phyloP scores from a whole-genome alignment of 2,888 invertebrate genomes.

The Acholoe squamosa region DNA sequence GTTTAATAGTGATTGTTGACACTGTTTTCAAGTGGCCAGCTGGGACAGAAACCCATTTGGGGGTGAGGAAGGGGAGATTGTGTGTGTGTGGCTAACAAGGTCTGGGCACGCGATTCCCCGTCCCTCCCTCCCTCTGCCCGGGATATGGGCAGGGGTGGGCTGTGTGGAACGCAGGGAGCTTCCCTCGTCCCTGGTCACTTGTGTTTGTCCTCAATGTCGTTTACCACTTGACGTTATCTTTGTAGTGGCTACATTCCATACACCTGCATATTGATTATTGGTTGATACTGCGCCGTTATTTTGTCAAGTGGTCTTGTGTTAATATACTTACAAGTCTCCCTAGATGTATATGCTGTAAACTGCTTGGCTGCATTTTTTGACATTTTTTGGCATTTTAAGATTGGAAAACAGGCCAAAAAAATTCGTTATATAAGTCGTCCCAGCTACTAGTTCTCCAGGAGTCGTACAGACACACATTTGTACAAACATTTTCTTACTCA shows the following conservation, averaged over 20 bases:
- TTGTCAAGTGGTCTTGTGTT: constrained; percentile 3
- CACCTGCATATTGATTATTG: background rate
- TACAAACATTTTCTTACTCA: too few relatives aligned
- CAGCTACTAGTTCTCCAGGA: too few relatives aligned
- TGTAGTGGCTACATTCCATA: constrained; percentile 30
- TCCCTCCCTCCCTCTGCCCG: background rate
- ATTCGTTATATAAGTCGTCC: too few relatives aligned
- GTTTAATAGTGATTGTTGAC: constrained; percentile 36
- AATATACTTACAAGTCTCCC: background rate
- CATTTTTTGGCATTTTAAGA: background rate
- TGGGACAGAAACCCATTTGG: background rate
- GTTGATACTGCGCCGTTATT: background rate
- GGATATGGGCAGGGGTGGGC: background rate
- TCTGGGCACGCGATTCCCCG: constrained; percentile 3
- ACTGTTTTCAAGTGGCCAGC: constrained; percentile 22
- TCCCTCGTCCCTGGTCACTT: background rate
- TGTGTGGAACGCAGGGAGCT: background rate
- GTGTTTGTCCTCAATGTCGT: background rate
- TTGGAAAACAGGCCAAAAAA: too few relatives aligned
- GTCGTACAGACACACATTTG: too few relatives aligned
- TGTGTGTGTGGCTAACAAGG: background rate
- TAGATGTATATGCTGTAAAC: background rate
- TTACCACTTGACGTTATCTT: constrained; percentile 41
- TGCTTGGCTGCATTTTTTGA: background rate
- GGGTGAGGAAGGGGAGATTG: background rate